Evolutionary conservation across 2,113 vertebrate species (phyloP).

Genomic region (Coracopsis vasa): DNA sequence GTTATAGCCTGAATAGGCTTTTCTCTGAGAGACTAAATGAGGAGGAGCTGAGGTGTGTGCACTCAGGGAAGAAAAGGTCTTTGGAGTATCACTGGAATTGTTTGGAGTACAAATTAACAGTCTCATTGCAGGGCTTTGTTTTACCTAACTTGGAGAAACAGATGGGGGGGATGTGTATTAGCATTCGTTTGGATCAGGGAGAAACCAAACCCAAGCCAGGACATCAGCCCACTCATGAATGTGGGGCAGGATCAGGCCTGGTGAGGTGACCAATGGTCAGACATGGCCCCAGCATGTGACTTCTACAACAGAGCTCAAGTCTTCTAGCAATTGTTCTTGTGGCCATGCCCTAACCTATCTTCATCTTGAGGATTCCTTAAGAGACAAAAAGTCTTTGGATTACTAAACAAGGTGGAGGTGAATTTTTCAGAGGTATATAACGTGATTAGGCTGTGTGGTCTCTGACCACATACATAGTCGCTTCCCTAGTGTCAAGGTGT

Average conservation of each 20-base stretch:
- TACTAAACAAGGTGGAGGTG: not conserved
- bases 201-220: not conserved
- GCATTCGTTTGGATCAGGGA: not conserved
- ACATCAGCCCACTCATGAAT: not conserved
- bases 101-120: not conserved
- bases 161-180: fast-evolving
- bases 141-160: not conserved
- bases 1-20: not conserved
- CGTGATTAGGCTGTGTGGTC: fast-evolving
- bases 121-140: not conserved
- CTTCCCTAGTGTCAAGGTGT: not conserved
- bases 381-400: not conserved
- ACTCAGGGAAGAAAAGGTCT: not conserved
- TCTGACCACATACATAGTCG: not conserved
- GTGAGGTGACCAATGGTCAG: not conserved
- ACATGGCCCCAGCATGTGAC: fast-evolving
- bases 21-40: not conserved
- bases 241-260: not conserved
- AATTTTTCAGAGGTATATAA: not conserved
- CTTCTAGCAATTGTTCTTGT: not conserved
- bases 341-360: not conserved
- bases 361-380: not conserved
- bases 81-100: not conserved
- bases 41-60: not conserved
- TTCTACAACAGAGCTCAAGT: not conserved